Evolutionary conservation across 2,797 vertebrate species (phyloP).

Genomic region (Macropus fuliginosus): DNA sequence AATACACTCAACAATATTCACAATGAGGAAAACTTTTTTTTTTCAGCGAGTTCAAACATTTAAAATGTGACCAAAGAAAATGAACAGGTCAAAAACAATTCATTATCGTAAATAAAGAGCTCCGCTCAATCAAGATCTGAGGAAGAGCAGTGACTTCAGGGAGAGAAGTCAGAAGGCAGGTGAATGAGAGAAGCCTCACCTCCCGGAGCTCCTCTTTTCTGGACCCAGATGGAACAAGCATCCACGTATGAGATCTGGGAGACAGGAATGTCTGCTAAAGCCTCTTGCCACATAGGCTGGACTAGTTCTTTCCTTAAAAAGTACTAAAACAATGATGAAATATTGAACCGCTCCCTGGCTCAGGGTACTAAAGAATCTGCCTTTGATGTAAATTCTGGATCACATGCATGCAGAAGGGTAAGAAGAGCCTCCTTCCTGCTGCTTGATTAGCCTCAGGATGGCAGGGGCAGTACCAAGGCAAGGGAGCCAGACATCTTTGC

Average conservation of each 20-base stretch:
- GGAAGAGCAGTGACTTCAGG: not conserved
- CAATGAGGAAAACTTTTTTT: not conserved
- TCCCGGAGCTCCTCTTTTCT: not conserved
- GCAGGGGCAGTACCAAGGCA: not conserved
- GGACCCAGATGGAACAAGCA: not conserved
- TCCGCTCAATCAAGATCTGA: not conserved
- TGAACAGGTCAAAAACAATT: not conserved
- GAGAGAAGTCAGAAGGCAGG: not conserved
- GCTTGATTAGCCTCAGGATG: not conserved
- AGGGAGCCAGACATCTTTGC: not conserved
- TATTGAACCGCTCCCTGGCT: not conserved
- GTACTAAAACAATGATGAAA: not conserved
- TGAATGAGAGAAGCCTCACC: no score
- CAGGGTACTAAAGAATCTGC: not conserved
- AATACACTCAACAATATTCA: not conserved
- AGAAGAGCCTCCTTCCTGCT: not conserved
- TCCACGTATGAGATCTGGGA: not conserved
- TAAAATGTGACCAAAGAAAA: not conserved
- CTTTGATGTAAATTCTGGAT: not conserved
- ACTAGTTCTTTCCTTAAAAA: not conserved
- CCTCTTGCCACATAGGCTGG: not conserved
- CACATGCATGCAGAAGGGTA: not conserved
- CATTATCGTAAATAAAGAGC: not conserved
- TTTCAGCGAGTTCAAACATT: not conserved
- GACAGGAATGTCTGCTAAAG: not conserved